These are phyloP conservation scores for Exocentrus adspersus DNA, from an alignment of 2,888 invertebrate genomes.

Conservation along the genomic window DNA sequence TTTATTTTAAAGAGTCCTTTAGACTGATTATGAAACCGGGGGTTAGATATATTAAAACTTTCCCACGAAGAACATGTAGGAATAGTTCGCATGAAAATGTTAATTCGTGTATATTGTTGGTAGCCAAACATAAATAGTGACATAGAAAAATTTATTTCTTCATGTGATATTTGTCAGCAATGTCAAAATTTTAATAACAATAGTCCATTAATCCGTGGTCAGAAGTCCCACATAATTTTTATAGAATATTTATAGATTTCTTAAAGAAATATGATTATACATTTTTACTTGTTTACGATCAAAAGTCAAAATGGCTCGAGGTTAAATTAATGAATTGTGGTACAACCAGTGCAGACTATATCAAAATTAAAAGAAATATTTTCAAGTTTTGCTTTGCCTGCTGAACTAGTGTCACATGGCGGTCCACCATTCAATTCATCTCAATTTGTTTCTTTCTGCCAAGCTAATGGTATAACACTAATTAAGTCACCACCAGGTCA, in stretches of 20 bases:
- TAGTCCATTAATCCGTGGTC: background rate
- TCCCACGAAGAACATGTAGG: constrained; percentile 31
- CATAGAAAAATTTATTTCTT: constrained; percentile 24
- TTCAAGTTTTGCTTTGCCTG: too few relatives aligned
- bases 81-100: constrained; percentile 18
- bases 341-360: background rate
- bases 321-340: background rate
- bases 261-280: too few relatives aligned
- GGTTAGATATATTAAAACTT: constrained; percentile 12
- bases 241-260: background rate
- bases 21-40: too few relatives aligned
- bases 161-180: constrained; percentile 24
- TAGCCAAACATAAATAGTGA: constrained; percentile 16
- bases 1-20: too few relatives aligned
- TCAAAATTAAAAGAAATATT: background rate
- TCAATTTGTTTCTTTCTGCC: too few relatives aligned
- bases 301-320: background rate
- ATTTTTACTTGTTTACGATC: background rate
- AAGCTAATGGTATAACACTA: too few relatives aligned
- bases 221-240: background rate
- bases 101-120: constrained; percentile 21
- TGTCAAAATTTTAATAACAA: background rate
- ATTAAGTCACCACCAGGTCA: too few relatives aligned
- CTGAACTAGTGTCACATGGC: too few relatives aligned
- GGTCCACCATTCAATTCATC: too few relatives aligned